A percentile compares a stretch with the other conserved stretches of the same genome.
Conservation (phyloP, 2,888 invertebrate genomes). For the Acanthosoma haemorrhoidale region DNA sequence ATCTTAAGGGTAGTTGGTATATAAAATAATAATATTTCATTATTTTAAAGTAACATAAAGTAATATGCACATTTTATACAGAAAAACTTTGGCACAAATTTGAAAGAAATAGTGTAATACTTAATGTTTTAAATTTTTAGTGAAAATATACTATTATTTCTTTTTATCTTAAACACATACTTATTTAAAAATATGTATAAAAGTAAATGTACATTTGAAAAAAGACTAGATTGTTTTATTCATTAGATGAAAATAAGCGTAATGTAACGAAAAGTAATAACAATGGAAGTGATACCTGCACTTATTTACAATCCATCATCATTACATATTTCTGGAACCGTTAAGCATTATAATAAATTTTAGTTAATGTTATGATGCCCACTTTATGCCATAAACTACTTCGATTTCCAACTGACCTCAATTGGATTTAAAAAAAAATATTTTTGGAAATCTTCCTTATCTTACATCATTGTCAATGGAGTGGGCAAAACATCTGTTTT, state of each 20-base stretch:
- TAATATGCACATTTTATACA: too few species aligned
- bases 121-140: too few species aligned
- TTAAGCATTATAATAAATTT: not conserved
- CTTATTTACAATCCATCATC: not conserved
- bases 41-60: not conserved
- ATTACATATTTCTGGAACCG: not conserved
- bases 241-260: not conserved
- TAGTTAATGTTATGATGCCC: not conserved
- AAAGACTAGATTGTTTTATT: not conserved
- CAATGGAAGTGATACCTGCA: not conserved
- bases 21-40: not conserved
- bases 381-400: not conserved
- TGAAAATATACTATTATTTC: not conserved
- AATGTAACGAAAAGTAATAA: not conserved
- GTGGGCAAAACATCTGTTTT: not conserved
- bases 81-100: too few species aligned
- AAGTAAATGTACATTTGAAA: not conserved
- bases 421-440: slow-evolving; percentile 1
- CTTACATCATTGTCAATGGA: not conserved
- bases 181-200: not conserved
- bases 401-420: not conserved
- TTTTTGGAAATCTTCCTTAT: not conserved
- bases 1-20: too few species aligned
- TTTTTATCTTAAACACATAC: not conserved
- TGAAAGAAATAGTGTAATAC: too few species aligned